Conservation (phyloP, 2,888 invertebrate species). For the Trichopria drosophilae region DNA sequence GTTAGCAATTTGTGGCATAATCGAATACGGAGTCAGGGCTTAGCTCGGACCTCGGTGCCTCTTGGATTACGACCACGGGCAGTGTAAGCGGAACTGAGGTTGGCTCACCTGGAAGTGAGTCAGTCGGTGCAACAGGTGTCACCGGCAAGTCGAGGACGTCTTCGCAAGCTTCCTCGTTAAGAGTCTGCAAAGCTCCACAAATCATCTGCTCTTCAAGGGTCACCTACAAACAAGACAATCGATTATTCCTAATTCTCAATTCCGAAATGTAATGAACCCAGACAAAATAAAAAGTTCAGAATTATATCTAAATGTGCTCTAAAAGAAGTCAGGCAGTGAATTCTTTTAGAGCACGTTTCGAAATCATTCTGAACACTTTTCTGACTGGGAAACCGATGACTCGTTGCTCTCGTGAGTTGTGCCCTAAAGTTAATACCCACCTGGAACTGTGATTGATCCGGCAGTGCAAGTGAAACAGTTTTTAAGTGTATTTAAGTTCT, state of each 20-base stretch:
- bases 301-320: no score
- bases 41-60: conserved; percentile 54
- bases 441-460: neutral
- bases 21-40: conserved; percentile 54
- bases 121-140: conserved; percentile 43
- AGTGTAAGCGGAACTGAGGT: conserved; percentile 54
- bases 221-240: conserved; percentile 73
- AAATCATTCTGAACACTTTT: no score
- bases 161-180: conserved; percentile 91
- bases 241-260: no score
- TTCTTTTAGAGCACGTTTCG: no score
- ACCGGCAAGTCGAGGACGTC: conserved; percentile 75
- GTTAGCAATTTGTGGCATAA: conserved; percentile 46
- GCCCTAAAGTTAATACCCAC: no score
- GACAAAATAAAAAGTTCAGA: no score
- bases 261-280: no score
- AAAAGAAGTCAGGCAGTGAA: no score
- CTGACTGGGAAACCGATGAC: no score
- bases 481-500: neutral
- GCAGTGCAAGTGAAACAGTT: conserved; percentile 4
- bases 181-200: conserved; percentile 86
- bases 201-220: conserved; percentile 95
- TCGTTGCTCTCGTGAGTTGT: no score
- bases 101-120: conserved; percentile 57
- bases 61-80: conserved; percentile 57